Evolutionary conservation across 53 echinoderm and acorn worm genomes (phyloP).

Genomic region (Holothuria leucospilota): DNA sequence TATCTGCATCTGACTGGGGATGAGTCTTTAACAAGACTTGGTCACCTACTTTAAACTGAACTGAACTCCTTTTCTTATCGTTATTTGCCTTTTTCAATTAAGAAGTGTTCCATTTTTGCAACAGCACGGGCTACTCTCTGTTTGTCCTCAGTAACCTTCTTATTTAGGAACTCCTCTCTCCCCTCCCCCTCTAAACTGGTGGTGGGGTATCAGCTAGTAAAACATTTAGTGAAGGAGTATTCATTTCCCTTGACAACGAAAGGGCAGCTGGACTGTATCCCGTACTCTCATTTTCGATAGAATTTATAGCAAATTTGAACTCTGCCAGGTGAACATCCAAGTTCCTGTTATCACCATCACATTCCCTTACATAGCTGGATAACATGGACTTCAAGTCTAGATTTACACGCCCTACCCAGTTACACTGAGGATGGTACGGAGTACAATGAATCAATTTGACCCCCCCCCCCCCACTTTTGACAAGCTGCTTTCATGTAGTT

Average conservation of each 20-base stretch:
- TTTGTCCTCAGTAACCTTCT: background rate
- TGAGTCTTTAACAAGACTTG: no score
- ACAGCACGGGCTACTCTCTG: background rate
- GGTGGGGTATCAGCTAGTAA: background rate
- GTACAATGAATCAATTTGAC: slow-evolving; percentile 33
- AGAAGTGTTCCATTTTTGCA: background rate
- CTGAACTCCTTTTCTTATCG: slow-evolving; percentile 36
- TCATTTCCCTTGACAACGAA: slow-evolving; percentile 18
- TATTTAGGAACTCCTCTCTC: background rate
- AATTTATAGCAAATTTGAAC: slow-evolving; percentile 18
- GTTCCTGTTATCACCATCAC: slow-evolving; percentile 48
- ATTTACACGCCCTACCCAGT: slow-evolving; percentile 28
- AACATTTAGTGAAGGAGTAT: no score
- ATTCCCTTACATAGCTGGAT: slow-evolving; percentile 13
- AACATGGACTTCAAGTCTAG: slow-evolving; percentile 15
- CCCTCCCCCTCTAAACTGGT: background rate
- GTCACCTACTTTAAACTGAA: background rate
- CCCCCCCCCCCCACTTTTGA: slow-evolving; percentile 60
- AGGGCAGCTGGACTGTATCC: slow-evolving; percentile 47
- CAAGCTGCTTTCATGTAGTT: slow-evolving; percentile 47
- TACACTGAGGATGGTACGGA: slow-evolving; percentile 41
- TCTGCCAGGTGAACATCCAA: slow-evolving; percentile 68
- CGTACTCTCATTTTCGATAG: slow-evolving; percentile 45
- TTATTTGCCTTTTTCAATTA: slow-evolving; percentile 1
- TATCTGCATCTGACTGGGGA: no score